phyloP scores from a whole-genome alignment of 1,140 invertebrate species.

The Steinernema khuongi region DNA sequence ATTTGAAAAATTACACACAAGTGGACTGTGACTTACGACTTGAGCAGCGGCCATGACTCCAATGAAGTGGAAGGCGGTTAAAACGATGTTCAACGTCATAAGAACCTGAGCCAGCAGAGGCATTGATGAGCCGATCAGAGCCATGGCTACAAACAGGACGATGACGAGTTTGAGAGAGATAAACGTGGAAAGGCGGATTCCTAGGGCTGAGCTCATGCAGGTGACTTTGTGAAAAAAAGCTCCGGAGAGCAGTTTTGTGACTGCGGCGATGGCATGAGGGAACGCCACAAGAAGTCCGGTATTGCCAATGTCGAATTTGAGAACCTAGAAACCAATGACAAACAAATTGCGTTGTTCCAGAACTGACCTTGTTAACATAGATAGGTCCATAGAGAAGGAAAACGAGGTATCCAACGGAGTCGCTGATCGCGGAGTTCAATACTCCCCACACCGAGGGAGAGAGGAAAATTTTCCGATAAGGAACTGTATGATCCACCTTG shows the following conservation, averaged over 20 bases:
- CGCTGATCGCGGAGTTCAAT: not conserved
- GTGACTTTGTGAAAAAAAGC: not conserved
- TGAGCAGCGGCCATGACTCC: slow-evolving; percentile 26
- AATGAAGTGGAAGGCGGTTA: not conserved
- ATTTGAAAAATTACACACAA: no score
- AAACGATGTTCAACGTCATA: not conserved
- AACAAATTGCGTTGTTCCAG: no score
- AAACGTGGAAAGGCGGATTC: not conserved
- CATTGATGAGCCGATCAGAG: not conserved
- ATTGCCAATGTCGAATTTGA: not conserved
- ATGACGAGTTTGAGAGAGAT: not conserved
- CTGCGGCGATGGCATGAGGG: not conserved
- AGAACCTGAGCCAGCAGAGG: not conserved
- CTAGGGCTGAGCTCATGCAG: not conserved
- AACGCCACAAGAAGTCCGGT: not conserved
- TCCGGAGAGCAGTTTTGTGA: not conserved
- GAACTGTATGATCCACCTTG: not conserved
- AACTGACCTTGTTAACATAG: slow-evolving; percentile 16
- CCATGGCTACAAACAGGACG: not conserved
- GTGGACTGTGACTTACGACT: slow-evolving; percentile 21
- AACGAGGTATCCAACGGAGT: not conserved
- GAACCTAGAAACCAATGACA: slow-evolving; percentile 21
- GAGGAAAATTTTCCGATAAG: not conserved
- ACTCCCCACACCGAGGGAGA: not conserved
- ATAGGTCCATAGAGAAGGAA: not conserved